Conservation (phyloP, 2,797 vertebrate genomes). For the Pipistrellus pipistrellus region DNA sequence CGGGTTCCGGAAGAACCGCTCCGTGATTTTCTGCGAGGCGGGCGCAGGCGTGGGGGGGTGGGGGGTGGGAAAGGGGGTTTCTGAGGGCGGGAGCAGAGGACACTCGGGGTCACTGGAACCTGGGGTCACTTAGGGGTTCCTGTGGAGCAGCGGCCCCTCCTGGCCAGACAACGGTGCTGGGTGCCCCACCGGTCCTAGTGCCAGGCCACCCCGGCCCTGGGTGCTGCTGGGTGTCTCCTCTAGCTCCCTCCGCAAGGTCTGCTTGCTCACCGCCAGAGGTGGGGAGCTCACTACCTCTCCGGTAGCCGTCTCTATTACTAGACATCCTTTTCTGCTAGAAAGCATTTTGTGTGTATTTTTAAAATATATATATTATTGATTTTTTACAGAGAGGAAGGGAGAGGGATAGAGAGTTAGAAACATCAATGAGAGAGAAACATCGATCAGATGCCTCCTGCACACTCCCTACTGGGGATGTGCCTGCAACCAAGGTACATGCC, state of each 20-base stretch:
- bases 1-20: conserved; percentile 89
- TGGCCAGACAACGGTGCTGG: not conserved
- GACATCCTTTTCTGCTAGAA: not conserved
- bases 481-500: too few species aligned
- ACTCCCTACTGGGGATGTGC: too few species aligned
- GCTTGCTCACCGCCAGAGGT: not conserved
- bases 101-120: not conserved
- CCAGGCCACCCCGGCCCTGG: not conserved
- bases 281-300: not conserved
- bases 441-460: too few species aligned
- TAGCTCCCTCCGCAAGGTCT: not conserved
- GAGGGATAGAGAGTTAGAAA: too few species aligned
- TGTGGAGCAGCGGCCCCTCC: not conserved
- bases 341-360: too few species aligned
- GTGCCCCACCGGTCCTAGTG: not conserved
- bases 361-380: too few species aligned
- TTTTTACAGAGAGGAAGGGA: too few species aligned
- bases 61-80: not conserved
- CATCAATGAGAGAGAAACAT: too few species aligned
- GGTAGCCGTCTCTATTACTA: not conserved
- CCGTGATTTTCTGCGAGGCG: conserved; percentile 89
- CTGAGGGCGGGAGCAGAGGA: not conserved
- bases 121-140: not conserved
- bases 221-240: not conserved
- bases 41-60: not conserved